phyloP scores from a whole-genome alignment of 2,797 vertebrate species.

The Muscicapa comitata region DNA sequence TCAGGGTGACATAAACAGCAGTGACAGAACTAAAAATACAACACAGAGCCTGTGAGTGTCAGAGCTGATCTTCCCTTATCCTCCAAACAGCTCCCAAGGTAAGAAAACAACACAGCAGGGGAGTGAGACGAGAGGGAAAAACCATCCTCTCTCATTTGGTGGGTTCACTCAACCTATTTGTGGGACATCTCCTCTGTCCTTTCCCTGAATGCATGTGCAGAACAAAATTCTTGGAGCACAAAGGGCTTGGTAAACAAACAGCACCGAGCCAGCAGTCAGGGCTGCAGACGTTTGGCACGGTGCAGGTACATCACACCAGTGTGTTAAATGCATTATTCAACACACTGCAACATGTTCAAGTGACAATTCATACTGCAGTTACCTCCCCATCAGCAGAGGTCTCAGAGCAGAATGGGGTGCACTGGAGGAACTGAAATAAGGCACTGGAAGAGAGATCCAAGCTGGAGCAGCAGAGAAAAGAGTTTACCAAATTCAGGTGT shows the following conservation, averaged over 20 bases:
- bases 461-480: background rate
- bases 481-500: background rate
- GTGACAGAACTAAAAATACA: background rate
- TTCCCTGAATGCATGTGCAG: background rate
- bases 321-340: conserved; percentile 49
- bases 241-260: background rate
- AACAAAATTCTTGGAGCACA: background rate
- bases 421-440: background rate
- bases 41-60: background rate
- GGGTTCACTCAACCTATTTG: background rate
- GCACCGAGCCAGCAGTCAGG: background rate
- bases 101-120: background rate
- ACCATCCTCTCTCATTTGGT: background rate
- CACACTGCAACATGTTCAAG: background rate
- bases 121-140: background rate
- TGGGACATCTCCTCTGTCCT: background rate
- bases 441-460: background rate
- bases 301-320: background rate
- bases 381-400: background rate
- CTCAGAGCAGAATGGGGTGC: background rate
- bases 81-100: background rate
- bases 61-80: background rate
- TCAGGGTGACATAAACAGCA: background rate
- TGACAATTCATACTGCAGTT: background rate
- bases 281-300: background rate